A percentile compares a stretch with the other conserved stretches of the same genome.
Evolutionary conservation across 2,113 vertebrate genomes (phyloP).

Genomic region (Mugil cephalus): DNA sequence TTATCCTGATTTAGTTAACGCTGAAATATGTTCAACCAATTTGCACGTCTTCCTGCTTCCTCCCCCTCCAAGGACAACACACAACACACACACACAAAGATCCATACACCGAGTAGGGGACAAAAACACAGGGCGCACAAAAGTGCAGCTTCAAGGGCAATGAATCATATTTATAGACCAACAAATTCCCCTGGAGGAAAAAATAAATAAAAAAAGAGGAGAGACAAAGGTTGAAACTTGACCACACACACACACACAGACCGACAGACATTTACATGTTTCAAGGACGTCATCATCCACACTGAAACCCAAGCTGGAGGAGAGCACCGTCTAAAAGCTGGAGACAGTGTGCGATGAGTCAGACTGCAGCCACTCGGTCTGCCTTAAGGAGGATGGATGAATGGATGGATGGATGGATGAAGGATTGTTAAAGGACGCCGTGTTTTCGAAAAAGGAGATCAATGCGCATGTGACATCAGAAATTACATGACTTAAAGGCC

Average conservation of each 20-base stretch:
- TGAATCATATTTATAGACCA: constrained; percentile 58
- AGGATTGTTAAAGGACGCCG: constrained; percentile 19
- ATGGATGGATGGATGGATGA: constrained; percentile 7
- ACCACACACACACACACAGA: constrained; percentile 12
- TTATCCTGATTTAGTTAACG: constrained; percentile 30
- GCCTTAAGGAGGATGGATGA: neutral
- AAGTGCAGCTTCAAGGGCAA: constrained; percentile 17
- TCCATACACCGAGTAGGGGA: neutral
- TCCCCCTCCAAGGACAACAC: neutral
- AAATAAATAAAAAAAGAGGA: constrained; percentile 60
- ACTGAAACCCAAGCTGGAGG: constrained; percentile 33
- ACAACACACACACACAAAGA: neutral
- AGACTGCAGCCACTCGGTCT: constrained; percentile 17
- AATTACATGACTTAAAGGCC: constrained; percentile 18
- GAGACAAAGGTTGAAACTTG: constrained; percentile 54
- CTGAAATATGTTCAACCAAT: constrained; percentile 33
- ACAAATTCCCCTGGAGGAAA: constrained; percentile 38
- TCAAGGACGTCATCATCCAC: constrained; percentile 35
- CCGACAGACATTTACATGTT: constrained; percentile 22
- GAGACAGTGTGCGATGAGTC: constrained; percentile 44
- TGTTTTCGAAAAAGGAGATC: constrained; percentile 25
- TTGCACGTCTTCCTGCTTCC: neutral
- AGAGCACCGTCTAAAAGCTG: constrained; percentile 5
- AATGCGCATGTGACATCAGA: constrained; percentile 44
- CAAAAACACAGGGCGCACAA: neutral